Evolutionary conservation across 2,113 vertebrate species (phyloP).

Genomic region (Hippocampus abdominalis): DNA sequence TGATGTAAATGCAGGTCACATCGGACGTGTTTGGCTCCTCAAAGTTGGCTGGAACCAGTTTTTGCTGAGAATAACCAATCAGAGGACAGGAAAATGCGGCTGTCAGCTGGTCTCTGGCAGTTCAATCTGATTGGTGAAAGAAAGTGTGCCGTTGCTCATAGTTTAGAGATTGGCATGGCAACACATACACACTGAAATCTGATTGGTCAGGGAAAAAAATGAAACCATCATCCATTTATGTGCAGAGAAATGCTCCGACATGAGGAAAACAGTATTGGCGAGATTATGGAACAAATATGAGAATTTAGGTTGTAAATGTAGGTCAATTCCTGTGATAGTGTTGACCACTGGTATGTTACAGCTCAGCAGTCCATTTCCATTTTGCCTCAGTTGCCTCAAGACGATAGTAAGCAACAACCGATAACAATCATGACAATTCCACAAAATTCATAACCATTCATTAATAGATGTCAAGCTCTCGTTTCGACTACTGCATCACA

Average conservation of each 20-base stretch:
- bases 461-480: neutral
- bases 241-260: neutral
- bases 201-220: too few relatives aligned
- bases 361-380: neutral
- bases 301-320: too few relatives aligned
- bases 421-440: too few relatives aligned
- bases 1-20: too few relatives aligned
- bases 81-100: too few relatives aligned
- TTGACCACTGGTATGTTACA: neutral
- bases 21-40: too few relatives aligned
- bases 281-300: too few relatives aligned
- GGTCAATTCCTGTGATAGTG: neutral
- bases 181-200: neutral
- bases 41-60: too few relatives aligned
- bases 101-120: too few relatives aligned
- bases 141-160: too few relatives aligned
- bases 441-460: neutral
- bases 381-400: neutral
- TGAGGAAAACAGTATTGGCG: neutral
- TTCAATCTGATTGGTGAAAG: neutral
- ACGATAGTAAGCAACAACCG: neutral
- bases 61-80: too few relatives aligned
- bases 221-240: neutral
- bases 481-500: neutral
- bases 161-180: neutral